Conservation (phyloP, 1,140 invertebrate genomes). For the Pygmarrhopalites habei region DNA sequence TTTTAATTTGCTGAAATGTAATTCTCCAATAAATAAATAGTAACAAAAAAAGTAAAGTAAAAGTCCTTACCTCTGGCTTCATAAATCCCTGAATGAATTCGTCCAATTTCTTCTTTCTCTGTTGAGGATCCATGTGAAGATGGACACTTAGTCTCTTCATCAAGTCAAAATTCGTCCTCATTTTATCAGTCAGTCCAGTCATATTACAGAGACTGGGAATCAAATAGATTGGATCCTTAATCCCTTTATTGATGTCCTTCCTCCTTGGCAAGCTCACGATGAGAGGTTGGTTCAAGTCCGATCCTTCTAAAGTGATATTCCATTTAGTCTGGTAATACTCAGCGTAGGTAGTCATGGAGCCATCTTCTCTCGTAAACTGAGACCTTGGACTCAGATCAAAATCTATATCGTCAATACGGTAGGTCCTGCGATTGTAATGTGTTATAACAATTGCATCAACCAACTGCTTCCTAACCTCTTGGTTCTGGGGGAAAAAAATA, state of each 20-base stretch:
- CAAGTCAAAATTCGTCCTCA: conserved; percentile 41
- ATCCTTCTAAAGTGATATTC: conserved; percentile 1
- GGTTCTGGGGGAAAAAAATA: no score
- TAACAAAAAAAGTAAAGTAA: background rate
- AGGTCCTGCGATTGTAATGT: conserved; percentile 66
- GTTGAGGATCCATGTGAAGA: conserved; percentile 24
- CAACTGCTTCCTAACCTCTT: conserved; percentile 43
- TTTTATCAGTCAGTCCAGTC: conserved; percentile 43
- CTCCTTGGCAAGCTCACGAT: conserved; percentile 16
- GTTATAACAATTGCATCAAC: conserved; percentile 50
- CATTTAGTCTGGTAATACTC: conserved; percentile 66
- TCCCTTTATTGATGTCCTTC: conserved; percentile 39
- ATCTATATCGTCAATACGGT: conserved; percentile 72
- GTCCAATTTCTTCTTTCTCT: conserved; percentile 22
- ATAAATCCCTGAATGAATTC: conserved; percentile 17
- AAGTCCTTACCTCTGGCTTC: background rate
- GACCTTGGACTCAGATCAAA: conserved; percentile 60
- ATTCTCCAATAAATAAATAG: no score
- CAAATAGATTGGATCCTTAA: conserved; percentile 38
- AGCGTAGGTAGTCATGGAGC: conserved; percentile 54
- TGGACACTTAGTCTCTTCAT: conserved; percentile 40
- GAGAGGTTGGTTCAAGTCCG: conserved; percentile 7
- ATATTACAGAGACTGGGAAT: conserved; percentile 44
- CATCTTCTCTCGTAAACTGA: conserved; percentile 55
- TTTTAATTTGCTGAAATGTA: no score